Evolutionary conservation across 1,140 invertebrate species (phyloP).

Genomic region (Drosophila obscura): DNA sequence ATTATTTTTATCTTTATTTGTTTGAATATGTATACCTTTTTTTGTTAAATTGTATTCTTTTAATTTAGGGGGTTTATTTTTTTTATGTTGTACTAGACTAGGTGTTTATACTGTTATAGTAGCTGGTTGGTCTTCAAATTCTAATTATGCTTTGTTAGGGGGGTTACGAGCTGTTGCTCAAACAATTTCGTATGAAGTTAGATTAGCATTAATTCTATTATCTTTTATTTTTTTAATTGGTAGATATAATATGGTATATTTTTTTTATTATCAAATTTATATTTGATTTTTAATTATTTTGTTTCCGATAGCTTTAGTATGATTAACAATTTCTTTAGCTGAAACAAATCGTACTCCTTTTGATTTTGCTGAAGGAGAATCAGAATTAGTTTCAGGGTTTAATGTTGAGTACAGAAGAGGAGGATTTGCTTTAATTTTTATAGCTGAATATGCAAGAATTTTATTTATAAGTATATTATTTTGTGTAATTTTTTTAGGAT

Average conservation of each 20-base stretch:
- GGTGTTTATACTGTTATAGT: constrained; percentile 83
- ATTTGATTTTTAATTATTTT: constrained; percentile 85
- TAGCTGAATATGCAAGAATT: too few species aligned
- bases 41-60: constrained; percentile 75
- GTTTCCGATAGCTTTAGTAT: constrained; percentile 85
- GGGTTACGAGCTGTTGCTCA: constrained; percentile 87
- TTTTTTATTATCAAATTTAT: constrained; percentile 82
- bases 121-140: constrained; percentile 88
- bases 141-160: constrained; percentile 88
- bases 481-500: too few species aligned
- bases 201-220: constrained; percentile 67
- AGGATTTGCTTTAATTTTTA: too few species aligned
- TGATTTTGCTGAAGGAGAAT: too few species aligned
- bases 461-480: too few species aligned
- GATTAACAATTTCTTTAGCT: constrained; percentile 86
- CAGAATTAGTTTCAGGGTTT: too few species aligned
- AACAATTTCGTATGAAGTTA: constrained; percentile 85
- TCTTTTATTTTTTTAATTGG: constrained; percentile 67
- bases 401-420: too few species aligned
- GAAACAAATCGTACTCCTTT: constrained; percentile 86
- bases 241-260: constrained; percentile 45
- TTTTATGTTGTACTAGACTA: constrained; percentile 83
- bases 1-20: constrained; percentile 85
- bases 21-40: constrained; percentile 85
- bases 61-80: constrained; percentile 82